phyloP scores from a whole-genome alignment of 2,797 vertebrate genomes.

The Coranthus polyacanthus region DNA sequence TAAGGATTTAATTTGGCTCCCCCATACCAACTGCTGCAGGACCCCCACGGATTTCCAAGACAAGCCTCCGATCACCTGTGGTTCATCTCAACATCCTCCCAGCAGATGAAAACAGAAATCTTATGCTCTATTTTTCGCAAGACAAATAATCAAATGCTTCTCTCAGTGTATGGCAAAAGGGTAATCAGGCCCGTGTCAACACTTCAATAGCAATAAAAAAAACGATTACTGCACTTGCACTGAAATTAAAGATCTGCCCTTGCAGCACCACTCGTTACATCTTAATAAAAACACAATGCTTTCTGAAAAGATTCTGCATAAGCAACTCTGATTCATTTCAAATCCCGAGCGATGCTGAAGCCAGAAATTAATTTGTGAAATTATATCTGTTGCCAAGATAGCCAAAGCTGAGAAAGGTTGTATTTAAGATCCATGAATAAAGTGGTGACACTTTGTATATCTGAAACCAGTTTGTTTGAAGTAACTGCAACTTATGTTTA shows the following conservation, averaged over 20 bases:
- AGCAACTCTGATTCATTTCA: too few relatives aligned
- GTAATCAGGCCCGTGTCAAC: conserved; percentile 54
- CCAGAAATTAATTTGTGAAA: too few relatives aligned
- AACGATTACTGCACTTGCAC: neutral
- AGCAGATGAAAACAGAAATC: conserved; percentile 57
- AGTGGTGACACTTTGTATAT: too few relatives aligned
- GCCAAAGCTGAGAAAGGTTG: too few relatives aligned
- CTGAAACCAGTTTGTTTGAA: too few relatives aligned
- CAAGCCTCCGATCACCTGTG: conserved; percentile 70
- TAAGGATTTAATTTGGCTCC: conserved; percentile 82
- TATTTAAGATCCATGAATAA: too few relatives aligned
- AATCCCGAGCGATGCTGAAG: too few relatives aligned
- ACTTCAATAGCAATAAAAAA: conserved; percentile 35
- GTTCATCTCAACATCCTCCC: conserved; percentile 62
- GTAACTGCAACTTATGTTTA: neutral
- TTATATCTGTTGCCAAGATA: too few relatives aligned
- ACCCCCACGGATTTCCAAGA: conserved; percentile 70
- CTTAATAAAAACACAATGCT: neutral
- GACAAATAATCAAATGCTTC: conserved; percentile 66
- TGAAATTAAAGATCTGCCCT: conserved; percentile 7
- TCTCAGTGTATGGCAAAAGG: conserved; percentile 17
- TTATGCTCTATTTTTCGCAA: conserved; percentile 67
- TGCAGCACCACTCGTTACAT: neutral
- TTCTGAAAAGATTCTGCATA: neutral
- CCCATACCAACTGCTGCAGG: conserved; percentile 63